phyloP scores from a whole-genome alignment of 1,140 invertebrate genomes.

The Eumaeus atala region DNA sequence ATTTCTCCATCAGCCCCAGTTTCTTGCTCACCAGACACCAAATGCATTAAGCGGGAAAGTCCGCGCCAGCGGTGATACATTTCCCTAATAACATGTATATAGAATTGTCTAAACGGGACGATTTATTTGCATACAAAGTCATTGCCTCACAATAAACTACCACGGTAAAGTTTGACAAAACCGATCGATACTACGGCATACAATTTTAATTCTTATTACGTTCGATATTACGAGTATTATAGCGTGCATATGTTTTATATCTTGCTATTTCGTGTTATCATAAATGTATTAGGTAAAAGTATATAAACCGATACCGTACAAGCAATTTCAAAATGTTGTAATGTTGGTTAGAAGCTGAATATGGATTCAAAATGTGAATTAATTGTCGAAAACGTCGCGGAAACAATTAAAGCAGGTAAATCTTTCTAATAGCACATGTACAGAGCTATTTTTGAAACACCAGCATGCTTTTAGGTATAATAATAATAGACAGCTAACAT shows the following conservation, averaged over 20 bases:
- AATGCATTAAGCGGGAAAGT: too few relatives aligned
- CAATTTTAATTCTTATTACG: not conserved
- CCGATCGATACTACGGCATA: not conserved
- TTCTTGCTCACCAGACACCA: too few relatives aligned
- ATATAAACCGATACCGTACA: not conserved
- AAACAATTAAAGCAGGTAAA: constrained; percentile 7
- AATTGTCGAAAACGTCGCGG: constrained; percentile 12
- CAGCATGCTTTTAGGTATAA: too few relatives aligned
- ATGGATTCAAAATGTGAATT: constrained; percentile 18
- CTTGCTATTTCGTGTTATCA: too few relatives aligned
- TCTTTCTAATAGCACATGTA: not conserved
- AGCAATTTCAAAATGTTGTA: not conserved
- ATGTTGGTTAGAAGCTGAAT: not conserved
- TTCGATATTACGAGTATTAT: not conserved
- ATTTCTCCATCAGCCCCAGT: too few relatives aligned
- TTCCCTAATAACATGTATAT: constrained; percentile 6
- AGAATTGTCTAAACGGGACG: constrained; percentile 10
- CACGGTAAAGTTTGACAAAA: not conserved
- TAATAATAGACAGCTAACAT: too few relatives aligned
- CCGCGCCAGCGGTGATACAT: not conserved
- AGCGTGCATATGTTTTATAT: not conserved
- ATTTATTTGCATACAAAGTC: constrained; percentile 24
- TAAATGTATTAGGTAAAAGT: not conserved
- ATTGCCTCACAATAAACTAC: constrained; percentile 6
- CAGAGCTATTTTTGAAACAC: too few relatives aligned